Conservation (phyloP, 1,140 invertebrate genomes). For the Kradibia gibbosae region DNA sequence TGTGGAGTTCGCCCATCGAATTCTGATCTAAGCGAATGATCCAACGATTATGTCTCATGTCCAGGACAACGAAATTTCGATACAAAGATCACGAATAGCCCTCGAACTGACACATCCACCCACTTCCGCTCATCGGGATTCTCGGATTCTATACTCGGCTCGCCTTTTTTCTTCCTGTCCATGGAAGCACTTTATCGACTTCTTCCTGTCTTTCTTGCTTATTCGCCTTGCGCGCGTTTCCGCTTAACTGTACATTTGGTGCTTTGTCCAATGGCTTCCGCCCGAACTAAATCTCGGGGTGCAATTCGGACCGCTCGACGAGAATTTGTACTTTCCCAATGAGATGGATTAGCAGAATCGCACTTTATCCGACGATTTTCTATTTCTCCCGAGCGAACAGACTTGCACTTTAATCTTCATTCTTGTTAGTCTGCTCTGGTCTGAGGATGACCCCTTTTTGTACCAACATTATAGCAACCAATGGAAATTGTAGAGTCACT, state of each 20-base stretch:
- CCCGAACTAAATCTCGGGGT: not conserved
- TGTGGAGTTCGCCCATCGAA: not conserved
- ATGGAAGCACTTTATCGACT: constrained; percentile 26
- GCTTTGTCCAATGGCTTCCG: not conserved
- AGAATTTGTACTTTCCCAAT: not conserved
- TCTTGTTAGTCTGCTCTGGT: not conserved
- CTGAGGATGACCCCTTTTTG: not conserved
- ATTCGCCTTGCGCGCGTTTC: constrained; percentile 5
- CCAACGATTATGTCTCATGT: not conserved
- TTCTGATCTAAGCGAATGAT: not conserved
- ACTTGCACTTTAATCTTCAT: not conserved
- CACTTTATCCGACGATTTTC: not conserved
- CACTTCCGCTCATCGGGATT: constrained; percentile 10
- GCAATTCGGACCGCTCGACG: not conserved
- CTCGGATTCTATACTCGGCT: constrained; percentile 2
- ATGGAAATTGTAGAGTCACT: not conserved
- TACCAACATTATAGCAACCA: not conserved
- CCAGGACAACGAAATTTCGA: constrained; percentile 11
- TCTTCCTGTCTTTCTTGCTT: constrained; percentile 32
- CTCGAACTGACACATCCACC: not conserved
- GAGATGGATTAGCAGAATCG: not conserved
- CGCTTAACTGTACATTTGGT: not conserved
- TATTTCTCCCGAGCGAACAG: not conserved
- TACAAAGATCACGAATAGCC: not conserved
- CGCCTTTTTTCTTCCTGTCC: not conserved